Percentiles rank a stretch among this genome's conserved stretches.
Evolutionary conservation across 2,797 vertebrate species (phyloP).

Genomic region (Cyprinodon diabolis): DNA sequence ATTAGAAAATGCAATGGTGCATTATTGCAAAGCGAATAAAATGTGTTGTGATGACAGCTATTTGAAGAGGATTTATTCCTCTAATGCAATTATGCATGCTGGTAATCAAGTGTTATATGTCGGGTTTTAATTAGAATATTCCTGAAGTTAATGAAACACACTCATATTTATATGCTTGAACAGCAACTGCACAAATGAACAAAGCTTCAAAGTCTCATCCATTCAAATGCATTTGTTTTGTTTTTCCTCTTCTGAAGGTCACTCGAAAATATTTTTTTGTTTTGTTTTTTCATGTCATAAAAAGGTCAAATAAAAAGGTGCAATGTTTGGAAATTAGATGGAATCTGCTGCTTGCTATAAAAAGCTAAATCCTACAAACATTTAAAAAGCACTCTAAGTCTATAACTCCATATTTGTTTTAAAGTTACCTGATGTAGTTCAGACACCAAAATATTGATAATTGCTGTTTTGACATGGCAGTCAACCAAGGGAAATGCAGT

Average conservation of each 20-base stretch:
- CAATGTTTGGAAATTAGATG: neutral
- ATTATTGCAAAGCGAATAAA: constrained; percentile 36
- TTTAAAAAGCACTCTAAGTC: neutral
- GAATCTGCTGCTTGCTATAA: neutral
- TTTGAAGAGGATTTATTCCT: constrained; percentile 33
- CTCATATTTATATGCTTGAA: constrained; percentile 24
- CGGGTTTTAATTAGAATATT: constrained; percentile 28
- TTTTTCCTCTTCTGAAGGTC: constrained; percentile 8
- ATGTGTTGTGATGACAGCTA: constrained; percentile 16
- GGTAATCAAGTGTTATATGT: constrained; percentile 47
- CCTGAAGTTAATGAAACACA: constrained; percentile 34
- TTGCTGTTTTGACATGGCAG: neutral
- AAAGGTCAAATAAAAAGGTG: neutral
- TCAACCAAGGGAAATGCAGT: neutral
- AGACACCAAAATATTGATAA: neutral
- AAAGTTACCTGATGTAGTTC: neutral
- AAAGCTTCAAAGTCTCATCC: constrained; percentile 2
- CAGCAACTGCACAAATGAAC: constrained; percentile 10
- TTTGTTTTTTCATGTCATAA: neutral
- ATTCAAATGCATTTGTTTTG: neutral
- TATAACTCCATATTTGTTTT: neutral
- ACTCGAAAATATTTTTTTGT: neutral
- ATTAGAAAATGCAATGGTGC: constrained; percentile 41
- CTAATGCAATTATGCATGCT: constrained; percentile 43
- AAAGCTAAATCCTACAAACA: neutral